Percentiles rank a stretch among this genome's conserved stretches.
phyloP scores from a whole-genome alignment of 1,140 invertebrate genomes.

The Caenorhabditis tropicalis region DNA sequence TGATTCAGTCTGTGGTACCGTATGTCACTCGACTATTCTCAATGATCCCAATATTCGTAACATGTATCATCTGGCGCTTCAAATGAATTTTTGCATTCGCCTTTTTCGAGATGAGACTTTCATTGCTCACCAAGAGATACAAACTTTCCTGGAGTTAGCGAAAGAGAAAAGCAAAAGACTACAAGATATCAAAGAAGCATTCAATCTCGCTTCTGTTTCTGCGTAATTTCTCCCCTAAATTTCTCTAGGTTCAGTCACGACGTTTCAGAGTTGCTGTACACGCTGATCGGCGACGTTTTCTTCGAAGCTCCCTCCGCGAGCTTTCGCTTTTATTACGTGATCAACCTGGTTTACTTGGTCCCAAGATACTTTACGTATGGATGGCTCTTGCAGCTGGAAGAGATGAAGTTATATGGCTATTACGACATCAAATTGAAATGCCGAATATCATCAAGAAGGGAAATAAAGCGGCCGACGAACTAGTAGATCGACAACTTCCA shows the following conservation, averaged over 20 bases:
- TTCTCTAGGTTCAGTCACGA: not conserved
- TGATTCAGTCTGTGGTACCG: constrained; percentile 81
- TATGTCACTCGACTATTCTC: constrained; percentile 86
- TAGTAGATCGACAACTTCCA: constrained; percentile 82
- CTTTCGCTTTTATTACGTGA: constrained; percentile 92
- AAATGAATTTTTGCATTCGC: constrained; percentile 90
- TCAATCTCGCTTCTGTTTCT: not conserved
- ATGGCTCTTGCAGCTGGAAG: constrained; percentile 91
- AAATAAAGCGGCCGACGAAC: constrained; percentile 71
- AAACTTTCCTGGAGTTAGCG: constrained; percentile 24
- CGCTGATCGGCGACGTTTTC: constrained; percentile 91
- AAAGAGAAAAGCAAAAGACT: constrained; percentile 18
- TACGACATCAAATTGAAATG: not conserved
- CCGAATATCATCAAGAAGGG: constrained; percentile 72
- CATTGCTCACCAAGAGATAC: constrained; percentile 58
- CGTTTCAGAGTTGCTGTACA: constrained; percentile 61
- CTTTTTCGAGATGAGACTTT: constrained; percentile 93
- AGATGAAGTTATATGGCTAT: constrained; percentile 82
- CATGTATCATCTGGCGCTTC: constrained; percentile 88
- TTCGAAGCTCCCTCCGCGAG: constrained; percentile 92
- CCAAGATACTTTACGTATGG: constrained; percentile 87
- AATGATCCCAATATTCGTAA: constrained; percentile 79
- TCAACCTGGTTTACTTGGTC: constrained; percentile 89
- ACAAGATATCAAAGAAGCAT: not conserved
- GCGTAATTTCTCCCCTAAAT: not conserved